Evolutionary conservation across 2,797 vertebrate species (phyloP), one percentile per base, ranked within the genome.

Genomic region (Tiaroga cobitis): DNA sequence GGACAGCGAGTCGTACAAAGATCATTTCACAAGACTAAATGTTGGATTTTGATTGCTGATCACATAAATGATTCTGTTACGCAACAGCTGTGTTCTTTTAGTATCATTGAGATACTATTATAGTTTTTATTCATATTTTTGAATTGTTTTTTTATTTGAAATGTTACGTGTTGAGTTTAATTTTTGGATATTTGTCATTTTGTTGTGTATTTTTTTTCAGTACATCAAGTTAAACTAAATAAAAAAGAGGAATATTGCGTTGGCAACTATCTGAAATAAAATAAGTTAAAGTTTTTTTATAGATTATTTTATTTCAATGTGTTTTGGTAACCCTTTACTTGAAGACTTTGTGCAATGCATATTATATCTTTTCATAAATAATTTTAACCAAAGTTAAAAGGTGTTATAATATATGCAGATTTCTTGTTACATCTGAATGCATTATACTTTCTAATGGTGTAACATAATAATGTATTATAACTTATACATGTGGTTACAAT

Each of bases 21-120:
- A 61, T 61, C 8, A n/a, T 77, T 77, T 77, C 74, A 77, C 74
- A 77, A 76, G 74, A 76, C 49, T 4, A 37, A 37, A 37, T 56
- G 24, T 76, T 37, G 34, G 29, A 37, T 37, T 76, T 37, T 34
- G 74, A n/a, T 76, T 76, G 32, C 4, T 56, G 21, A 59, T 56
- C 11, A 76, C 19, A 75, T 75, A 54, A 75, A 34, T 54, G 11
- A 76, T n/a, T 37, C 6, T 56, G 49, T 76, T 56, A 56, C 29
- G 16, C 74, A 56, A 76, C 34, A 37, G 16, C 11, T 37, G 56
- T n/a, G 9, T n/a, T 59, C 11, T 59, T 59, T n/a, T 24, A n/a
- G 56, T 11, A 24, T 10, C 54, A 21, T 59, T 59, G 26, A 63
- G 5, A 29, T 26, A 11, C 24, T 63, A 7, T 13, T 61, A 2